These are phyloP conservation scores for Sanderia malayensis DNA, from an alignment of 30 jellyfish, hydroid and myxozoan genomes.

Conservation along the genomic window DNA sequence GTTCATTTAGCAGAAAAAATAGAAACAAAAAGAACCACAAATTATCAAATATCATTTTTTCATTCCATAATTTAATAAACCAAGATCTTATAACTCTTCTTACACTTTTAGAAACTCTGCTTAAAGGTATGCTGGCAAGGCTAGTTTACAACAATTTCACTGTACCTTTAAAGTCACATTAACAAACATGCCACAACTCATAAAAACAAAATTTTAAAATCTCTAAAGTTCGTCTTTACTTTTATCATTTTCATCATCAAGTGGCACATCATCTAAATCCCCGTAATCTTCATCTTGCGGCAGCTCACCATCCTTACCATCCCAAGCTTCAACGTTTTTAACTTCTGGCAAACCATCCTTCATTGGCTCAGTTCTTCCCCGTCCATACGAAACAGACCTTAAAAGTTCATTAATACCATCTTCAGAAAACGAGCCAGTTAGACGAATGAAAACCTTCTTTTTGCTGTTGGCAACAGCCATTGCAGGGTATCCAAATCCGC, in stretches of 20 bases:
- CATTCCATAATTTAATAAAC: too few species aligned
- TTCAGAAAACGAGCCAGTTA: constrained; percentile 75
- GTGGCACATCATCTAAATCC: constrained; percentile 63
- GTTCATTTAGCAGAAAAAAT: too few species aligned
- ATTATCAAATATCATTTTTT: too few species aligned
- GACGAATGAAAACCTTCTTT: constrained; percentile 78
- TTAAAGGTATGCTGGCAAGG: too few species aligned
- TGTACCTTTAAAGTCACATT: too few species aligned
- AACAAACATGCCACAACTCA: too few species aligned
- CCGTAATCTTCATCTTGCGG: constrained; percentile 84
- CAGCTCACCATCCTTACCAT: constrained; percentile 90
- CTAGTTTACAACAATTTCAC: too few species aligned
- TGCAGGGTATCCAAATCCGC: constrained; percentile 99
- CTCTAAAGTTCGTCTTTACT: constrained; percentile 62
- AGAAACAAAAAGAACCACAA: too few species aligned
- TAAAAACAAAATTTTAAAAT: not conserved
- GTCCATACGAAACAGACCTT: constrained; percentile 80
- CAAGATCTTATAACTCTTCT: too few species aligned
- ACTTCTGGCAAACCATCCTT: constrained; percentile 70
- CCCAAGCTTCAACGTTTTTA: constrained; percentile 74
- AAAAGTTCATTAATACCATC: constrained; percentile 82
- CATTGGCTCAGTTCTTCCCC: constrained; percentile 88
- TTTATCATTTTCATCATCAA: constrained; percentile 60
- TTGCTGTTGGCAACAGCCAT: constrained; percentile 88
- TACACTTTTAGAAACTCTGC: too few species aligned